Evolutionary conservation across 2,888 invertebrate genomes (phyloP).

Genomic region (Microplitis deprimator): DNA sequence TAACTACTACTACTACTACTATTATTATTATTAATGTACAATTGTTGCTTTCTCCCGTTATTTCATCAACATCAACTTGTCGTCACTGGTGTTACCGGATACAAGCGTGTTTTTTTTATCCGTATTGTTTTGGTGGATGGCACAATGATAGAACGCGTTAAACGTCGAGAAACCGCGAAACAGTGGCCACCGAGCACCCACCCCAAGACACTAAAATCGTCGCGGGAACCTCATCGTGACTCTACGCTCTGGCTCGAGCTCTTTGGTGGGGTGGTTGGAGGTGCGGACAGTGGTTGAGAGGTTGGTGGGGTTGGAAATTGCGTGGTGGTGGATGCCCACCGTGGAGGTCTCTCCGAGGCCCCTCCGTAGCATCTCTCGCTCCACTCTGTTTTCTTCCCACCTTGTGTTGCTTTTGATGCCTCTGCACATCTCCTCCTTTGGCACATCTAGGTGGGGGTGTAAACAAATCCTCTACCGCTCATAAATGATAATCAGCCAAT

Average conservation of each 20-base stretch:
- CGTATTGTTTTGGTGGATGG: conserved; percentile 4
- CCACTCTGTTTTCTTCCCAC: conserved; percentile 34
- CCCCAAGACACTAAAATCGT: conserved; percentile 71
- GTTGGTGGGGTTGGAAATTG: conserved; percentile 72
- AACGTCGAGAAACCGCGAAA: conserved; percentile 59
- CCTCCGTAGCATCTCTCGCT: conserved; percentile 67
- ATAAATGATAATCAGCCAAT: conserved; percentile 48
- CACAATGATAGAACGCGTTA: conserved; percentile 6
- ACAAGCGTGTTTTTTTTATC: not conserved
- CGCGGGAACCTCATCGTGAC: conserved; percentile 70
- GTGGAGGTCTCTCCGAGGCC: conserved; percentile 63
- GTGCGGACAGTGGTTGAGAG: conserved; percentile 71
- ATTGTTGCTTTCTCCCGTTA: conserved; percentile 2
- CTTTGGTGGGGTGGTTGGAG: conserved; percentile 71
- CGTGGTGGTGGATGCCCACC: conserved; percentile 70
- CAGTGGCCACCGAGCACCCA: conserved; percentile 68
- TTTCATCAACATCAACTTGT: not conserved
- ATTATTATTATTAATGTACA: not conserved
- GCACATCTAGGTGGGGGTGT: conserved; percentile 67
- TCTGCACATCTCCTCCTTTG: conserved; percentile 38
- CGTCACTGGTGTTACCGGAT: not conserved
- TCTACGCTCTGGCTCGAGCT: conserved; percentile 65
- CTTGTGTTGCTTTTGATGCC: conserved; percentile 24
- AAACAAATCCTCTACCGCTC: conserved; percentile 64
- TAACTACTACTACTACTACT: not conserved